Evolutionary conservation across 2,888 invertebrate species (phyloP).

Genomic region (Agrochola macilenta): DNA sequence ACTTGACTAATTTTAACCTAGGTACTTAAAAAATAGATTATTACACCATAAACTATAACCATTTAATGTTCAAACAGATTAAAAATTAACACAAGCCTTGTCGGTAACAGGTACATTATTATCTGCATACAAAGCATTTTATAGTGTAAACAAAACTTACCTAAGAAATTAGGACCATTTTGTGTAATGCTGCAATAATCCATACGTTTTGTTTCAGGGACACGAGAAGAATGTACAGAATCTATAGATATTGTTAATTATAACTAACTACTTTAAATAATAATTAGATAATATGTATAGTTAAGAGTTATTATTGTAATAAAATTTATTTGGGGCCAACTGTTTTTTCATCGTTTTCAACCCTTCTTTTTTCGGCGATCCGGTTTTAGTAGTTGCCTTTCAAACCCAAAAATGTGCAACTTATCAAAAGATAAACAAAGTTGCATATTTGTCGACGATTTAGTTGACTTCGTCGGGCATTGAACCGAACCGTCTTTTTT

Average conservation of each 20-base stretch:
- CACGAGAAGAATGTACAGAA: slow-evolving; percentile 49
- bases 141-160: background rate
- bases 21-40: too few relatives aligned
- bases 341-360: slow-evolving; percentile 40
- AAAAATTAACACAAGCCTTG: too few relatives aligned
- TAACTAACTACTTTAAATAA: slow-evolving; percentile 49
- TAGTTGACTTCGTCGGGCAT: slow-evolving; percentile 4
- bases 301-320: slow-evolving; percentile 52
- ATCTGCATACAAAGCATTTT: background rate
- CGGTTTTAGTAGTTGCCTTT: background rate
- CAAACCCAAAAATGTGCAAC: background rate
- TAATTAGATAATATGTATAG: slow-evolving; percentile 37
- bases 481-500: slow-evolving; percentile 16
- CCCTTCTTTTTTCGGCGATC: background rate
- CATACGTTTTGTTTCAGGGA: slow-evolving; percentile 53
- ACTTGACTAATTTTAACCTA: too few relatives aligned
- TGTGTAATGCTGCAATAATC: background rate
- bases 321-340: slow-evolving; percentile 71
- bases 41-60: too few relatives aligned
- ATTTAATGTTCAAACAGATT: too few relatives aligned
- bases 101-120: slow-evolving; percentile 4
- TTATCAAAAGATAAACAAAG: background rate
- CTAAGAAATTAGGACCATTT: background rate
- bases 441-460: background rate
- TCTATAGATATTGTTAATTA: slow-evolving; percentile 57